These are phyloP conservation scores for Onchidella celtica DNA, from an alignment of 2,888 invertebrate genomes.

Conservation along the genomic window DNA sequence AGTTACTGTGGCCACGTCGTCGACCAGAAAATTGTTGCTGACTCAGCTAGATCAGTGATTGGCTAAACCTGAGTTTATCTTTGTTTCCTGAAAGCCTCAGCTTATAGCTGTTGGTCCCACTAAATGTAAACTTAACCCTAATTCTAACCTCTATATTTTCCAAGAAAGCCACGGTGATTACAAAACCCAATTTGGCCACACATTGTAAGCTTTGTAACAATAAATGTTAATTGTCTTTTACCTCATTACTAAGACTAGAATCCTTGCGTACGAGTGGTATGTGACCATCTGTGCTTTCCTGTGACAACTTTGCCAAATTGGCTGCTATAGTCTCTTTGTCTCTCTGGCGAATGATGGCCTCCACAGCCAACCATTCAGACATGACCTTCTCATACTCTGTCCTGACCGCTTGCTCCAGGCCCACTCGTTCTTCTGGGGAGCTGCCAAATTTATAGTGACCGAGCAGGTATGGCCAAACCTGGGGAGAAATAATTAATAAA, in stretches of 20 bases:
- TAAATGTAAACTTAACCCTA: too few species aligned
- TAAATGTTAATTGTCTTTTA: too few species aligned
- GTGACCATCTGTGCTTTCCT: constrained; percentile 82
- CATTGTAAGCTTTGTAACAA: too few species aligned
- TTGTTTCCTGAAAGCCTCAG: too few species aligned
- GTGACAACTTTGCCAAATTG: constrained; percentile 91
- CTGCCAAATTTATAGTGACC: constrained; percentile 91
- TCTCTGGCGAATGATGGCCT: constrained; percentile 88
- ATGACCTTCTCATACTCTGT: constrained; percentile 93
- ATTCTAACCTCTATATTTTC: too few species aligned
- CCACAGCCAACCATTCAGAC: constrained; percentile 97
- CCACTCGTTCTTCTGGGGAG: constrained; percentile 71
- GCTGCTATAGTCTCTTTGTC: constrained; percentile 86
- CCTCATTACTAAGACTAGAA: constrained; percentile 81
- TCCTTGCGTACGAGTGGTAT: constrained; percentile 79
- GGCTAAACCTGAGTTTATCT: too few species aligned
- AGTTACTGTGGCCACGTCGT: too few species aligned
- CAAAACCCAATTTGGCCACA: too few species aligned
- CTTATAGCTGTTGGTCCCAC: too few species aligned
- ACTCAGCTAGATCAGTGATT: too few species aligned
- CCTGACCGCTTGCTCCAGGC: constrained; percentile 81
- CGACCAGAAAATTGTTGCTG: too few species aligned
- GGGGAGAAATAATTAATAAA: constrained; percentile 37
- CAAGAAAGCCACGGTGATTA: too few species aligned
- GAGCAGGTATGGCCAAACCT: constrained; percentile 93